Conservation (phyloP, 1,140 invertebrate species). For the Diabrotica virgifera region DNA sequence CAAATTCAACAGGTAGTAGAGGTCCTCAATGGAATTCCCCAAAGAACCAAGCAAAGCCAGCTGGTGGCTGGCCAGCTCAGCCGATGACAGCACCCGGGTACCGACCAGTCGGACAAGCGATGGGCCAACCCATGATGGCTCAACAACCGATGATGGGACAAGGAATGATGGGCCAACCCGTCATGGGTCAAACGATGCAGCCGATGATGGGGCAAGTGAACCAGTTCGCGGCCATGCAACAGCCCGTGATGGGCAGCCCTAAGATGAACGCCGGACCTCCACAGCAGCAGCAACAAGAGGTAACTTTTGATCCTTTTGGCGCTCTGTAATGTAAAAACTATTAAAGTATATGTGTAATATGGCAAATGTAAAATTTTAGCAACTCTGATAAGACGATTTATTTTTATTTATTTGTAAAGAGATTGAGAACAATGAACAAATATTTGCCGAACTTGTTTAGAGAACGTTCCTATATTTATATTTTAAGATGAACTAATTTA, state of each 20-base stretch:
- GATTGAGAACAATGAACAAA: neutral
- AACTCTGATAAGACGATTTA: neutral
- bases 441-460: neutral
- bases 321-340: conserved; percentile 37
- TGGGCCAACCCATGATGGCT: conserved; percentile 74
- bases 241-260: conserved; percentile 38
- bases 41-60: conserved; percentile 74
- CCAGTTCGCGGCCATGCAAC: conserved; percentile 24
- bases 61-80: conserved; percentile 72
- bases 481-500: too few species aligned
- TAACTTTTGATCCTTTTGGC: conserved; percentile 48
- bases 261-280: conserved; percentile 29
- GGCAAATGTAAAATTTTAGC: neutral
- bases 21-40: conserved; percentile 78
- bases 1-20: conserved; percentile 39
- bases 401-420: neutral
- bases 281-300: conserved; percentile 33
- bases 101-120: conserved; percentile 69
- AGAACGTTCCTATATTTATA: too few species aligned
- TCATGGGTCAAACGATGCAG: conserved; percentile 26
- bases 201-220: conserved; percentile 29
- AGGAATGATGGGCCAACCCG: conserved; percentile 55
- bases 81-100: conserved; percentile 66
- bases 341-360: neutral
- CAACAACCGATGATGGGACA: conserved; percentile 35